Base-by-base conservation (phyloP, 2,113 vertebrate species). In the Rhea americana region DNA sequence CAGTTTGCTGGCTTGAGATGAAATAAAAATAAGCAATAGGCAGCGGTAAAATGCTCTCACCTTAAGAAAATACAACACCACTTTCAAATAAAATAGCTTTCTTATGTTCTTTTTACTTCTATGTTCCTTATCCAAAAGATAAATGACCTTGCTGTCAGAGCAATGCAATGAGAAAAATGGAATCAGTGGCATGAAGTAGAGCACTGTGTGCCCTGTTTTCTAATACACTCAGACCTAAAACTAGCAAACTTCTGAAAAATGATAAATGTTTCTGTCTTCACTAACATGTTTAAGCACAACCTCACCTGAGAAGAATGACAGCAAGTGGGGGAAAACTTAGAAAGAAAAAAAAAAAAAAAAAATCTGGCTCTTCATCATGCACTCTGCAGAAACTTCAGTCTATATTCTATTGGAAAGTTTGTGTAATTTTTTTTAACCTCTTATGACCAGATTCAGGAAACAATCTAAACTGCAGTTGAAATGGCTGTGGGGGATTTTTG, bases 141-240 rank as follows among this genome's bases (percentile, higher is more conserved):
- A 90, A 92, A 95, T 88, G 58, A 66, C 66, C 85, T 91, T 84
- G 28, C 75, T 96, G 76, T 87, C 89, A 91, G 51, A 87, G 25
- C 70, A 93, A 87, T 73, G 72, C 32, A 89, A 78, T 93, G 86
- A 94, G 76, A 92, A 78, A 94, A 94, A 93, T 70, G 7, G 90
- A 91, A 89, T 63, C 72, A 55, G 71, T 93, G 62, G 50, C 58
- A 51, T 39, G 68, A 22, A 86, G 16, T 55, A 81, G 2, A 2
- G 37, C 21, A 55, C 41, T 53, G 43, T 88, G 62, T 88, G 77
- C 35, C 24, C 71, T 84, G 73, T 55, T 84, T 96, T 45, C 35
- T 91, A 79, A 93, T 59, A 65, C 7, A 63, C 37, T 80, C 61
- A 75, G 58, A 66, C 0, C 0, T 35, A 88, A 93, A 87, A 56